Percentiles rank a stretch among this genome's conserved stretches.
Conservation (phyloP, 2,888 invertebrate species). For the Drosophila setosimentum region DNA sequence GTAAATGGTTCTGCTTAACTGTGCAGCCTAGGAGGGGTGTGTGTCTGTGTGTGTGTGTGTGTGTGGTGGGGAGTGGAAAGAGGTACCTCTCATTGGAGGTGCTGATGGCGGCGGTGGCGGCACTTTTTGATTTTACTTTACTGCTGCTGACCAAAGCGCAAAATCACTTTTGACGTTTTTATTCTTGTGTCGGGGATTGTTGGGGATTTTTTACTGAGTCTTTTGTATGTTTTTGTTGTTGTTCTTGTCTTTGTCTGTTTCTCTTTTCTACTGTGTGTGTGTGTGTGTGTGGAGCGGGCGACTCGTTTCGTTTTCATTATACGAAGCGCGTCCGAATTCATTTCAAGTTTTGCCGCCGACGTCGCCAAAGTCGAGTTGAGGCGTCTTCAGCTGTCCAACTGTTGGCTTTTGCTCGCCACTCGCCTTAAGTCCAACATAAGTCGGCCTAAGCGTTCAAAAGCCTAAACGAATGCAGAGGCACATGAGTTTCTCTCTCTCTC, state of each 20-base stretch:
- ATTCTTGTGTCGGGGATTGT: slow-evolving; percentile 65
- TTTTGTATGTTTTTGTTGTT: slow-evolving; percentile 2
- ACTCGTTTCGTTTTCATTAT: slow-evolving; percentile 79
- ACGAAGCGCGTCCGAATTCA: slow-evolving; percentile 77
- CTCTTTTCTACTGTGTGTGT: slow-evolving; percentile 19
- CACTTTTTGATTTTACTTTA: slow-evolving; percentile 72
- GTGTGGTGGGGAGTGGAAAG: slow-evolving; percentile 5
- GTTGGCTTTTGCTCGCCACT: slow-evolving; percentile 74
- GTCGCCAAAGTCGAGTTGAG: slow-evolving; percentile 52
- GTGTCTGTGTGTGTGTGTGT: too few relatives aligned
- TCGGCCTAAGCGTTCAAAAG: slow-evolving; percentile 79
- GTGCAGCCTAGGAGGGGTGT: neutral
- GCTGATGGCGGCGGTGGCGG: slow-evolving; percentile 64
- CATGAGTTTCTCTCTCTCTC: slow-evolving; percentile 30
- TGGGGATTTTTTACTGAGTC: slow-evolving; percentile 31
- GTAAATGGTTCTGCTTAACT: slow-evolving; percentile 3
- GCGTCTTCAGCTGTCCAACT: slow-evolving; percentile 74
- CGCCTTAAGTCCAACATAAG: slow-evolving; percentile 76
- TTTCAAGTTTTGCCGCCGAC: slow-evolving; percentile 76
- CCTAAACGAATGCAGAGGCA: slow-evolving; percentile 74
- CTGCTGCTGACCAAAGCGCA: slow-evolving; percentile 74
- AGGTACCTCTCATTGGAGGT: slow-evolving; percentile 37
- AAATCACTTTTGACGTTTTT: slow-evolving; percentile 83
- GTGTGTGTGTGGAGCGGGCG: slow-evolving; percentile 58
- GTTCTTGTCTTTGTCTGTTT: slow-evolving; percentile 17